These are phyloP conservation scores for Vanessa atalanta DNA, from an alignment of 1,140 invertebrate genomes.

Conservation along the genomic window DNA sequence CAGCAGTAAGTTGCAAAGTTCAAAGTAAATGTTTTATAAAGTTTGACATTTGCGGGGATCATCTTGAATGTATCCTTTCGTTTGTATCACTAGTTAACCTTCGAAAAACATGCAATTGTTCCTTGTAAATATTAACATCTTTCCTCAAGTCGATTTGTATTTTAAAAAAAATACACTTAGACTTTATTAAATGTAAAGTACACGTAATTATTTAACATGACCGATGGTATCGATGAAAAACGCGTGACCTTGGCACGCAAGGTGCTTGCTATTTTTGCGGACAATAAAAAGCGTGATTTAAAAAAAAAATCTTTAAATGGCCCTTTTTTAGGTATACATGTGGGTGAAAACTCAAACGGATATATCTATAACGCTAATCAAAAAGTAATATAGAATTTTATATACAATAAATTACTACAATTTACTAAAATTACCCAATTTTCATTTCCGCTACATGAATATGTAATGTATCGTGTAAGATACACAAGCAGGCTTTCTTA, in stretches of 20 bases:
- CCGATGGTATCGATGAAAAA: slow-evolving; percentile 59
- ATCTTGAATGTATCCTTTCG: slow-evolving; percentile 68
- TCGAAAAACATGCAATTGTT: slow-evolving; percentile 63
- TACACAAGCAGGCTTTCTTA: slow-evolving; percentile 51
- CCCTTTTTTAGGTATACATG: not conserved
- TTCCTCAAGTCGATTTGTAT: slow-evolving; percentile 21
- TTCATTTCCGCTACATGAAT: not conserved
- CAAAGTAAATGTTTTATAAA: slow-evolving; percentile 51
- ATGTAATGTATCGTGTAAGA: not conserved
- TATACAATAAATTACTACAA: no score
- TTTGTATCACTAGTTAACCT: slow-evolving; percentile 67
- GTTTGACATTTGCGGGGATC: slow-evolving; percentile 66
- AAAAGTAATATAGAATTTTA: no score
- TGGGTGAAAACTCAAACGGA: not conserved
- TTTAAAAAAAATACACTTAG: not conserved
- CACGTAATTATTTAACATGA: slow-evolving; percentile 56
- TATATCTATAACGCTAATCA: not conserved
- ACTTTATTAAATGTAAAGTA: slow-evolving; percentile 8
- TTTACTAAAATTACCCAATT: not conserved
- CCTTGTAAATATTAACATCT: slow-evolving; percentile 26
- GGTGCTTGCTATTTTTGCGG: slow-evolving; percentile 71
- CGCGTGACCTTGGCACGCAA: slow-evolving; percentile 60
- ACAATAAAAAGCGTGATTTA: slow-evolving; percentile 61
- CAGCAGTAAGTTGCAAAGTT: slow-evolving; percentile 51
- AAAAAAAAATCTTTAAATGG: slow-evolving; percentile 43